Base-by-base conservation (phyloP, 2,888 invertebrate species). In the Watsonalla binaria region DNA sequence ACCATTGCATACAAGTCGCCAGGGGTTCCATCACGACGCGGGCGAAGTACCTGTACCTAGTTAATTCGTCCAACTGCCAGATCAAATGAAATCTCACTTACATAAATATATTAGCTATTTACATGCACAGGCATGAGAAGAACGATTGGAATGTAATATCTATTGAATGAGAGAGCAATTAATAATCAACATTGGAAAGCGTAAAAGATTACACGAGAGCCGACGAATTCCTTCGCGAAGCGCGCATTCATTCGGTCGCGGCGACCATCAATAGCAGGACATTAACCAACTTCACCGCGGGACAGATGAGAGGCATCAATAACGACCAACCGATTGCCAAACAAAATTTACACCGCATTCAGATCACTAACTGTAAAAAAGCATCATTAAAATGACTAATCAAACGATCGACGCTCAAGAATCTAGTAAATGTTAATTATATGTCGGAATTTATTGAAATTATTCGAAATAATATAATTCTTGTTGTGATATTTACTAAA, bases 101-200 rank as follows among this genome's bases (percentile, higher is more conserved):
- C n/a, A 46, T 47, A 47, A 49, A 57, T 51, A 56, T 59, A 57
- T 49, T 35, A 48, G 48, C 72, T 71, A 72, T 70, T 74, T 73
- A 67, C 71, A 75, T 72, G 65, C 66, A 57, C 70, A 77, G 67
- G 70, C 75, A 80, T 74, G 77, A 70, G 68, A 75, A 72, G 77
- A 78, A 76, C 75, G 78, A 71, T 78, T 72, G 80, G 83, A 82
- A 84, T 79, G 80, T 77, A 78, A 78, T 78, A 80, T 79, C 76
- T 78, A 79, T 80, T 82, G 82, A 84, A 82, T 82, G 80, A 80
- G 74, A 78, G 78, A 76, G 78, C 84, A 84, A 85, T 84, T 83
- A 86, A 84, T 85, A 84, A 83, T 84, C 80, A 82, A 82, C 80
- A 82, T 85, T 84, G 70, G 84, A 86, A 85, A 86, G 84, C 85